Evolutionary conservation across 2,888 invertebrate genomes (phyloP).

Genomic region (Tuta absoluta): DNA sequence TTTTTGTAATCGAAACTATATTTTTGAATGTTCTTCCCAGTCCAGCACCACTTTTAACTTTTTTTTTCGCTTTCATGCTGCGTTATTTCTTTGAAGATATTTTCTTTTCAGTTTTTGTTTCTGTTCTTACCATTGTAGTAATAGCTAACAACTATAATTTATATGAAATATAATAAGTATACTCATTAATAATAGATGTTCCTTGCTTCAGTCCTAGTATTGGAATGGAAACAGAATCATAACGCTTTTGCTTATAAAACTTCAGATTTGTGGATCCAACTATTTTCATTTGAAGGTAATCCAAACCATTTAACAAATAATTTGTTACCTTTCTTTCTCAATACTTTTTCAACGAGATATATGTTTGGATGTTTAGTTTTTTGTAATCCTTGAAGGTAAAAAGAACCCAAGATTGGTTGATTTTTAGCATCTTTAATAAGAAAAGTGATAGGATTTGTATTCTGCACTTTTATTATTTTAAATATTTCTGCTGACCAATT

Average conservation of each 20-base stretch:
- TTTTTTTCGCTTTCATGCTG: slow-evolving; percentile 41
- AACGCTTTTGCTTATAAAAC: too few relatives aligned
- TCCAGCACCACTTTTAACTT: slow-evolving; percentile 42
- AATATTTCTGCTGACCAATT: slow-evolving; percentile 50
- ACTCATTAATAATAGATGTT: too few relatives aligned
- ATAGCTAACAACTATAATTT: too few relatives aligned
- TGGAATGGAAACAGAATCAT: too few relatives aligned
- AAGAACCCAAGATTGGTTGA: slow-evolving; percentile 17
- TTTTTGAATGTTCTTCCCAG: slow-evolving; percentile 35
- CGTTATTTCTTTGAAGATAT: slow-evolving; percentile 39
- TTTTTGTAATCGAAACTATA: not conserved
- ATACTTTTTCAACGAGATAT: not conserved
- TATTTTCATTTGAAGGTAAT: slow-evolving; percentile 31
- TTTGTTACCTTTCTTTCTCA: slow-evolving; percentile 21
- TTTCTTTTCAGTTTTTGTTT: slow-evolving; percentile 30
- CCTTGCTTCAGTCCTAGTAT: too few relatives aligned
- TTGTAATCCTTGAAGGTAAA: not conserved
- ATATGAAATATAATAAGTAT: too few relatives aligned
- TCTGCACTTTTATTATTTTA: slow-evolving; percentile 38
- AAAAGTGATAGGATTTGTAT: slow-evolving; percentile 32
- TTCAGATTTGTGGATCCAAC: slow-evolving; percentile 30
- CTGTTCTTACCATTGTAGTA: slow-evolving; percentile 28
- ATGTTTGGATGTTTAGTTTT: not conserved
- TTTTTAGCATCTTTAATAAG: not conserved
- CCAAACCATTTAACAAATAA: slow-evolving; percentile 32